These are phyloP conservation scores for Pachycephala philippinensis DNA, from an alignment of 2,113 vertebrate species.

Conservation along the genomic window DNA sequence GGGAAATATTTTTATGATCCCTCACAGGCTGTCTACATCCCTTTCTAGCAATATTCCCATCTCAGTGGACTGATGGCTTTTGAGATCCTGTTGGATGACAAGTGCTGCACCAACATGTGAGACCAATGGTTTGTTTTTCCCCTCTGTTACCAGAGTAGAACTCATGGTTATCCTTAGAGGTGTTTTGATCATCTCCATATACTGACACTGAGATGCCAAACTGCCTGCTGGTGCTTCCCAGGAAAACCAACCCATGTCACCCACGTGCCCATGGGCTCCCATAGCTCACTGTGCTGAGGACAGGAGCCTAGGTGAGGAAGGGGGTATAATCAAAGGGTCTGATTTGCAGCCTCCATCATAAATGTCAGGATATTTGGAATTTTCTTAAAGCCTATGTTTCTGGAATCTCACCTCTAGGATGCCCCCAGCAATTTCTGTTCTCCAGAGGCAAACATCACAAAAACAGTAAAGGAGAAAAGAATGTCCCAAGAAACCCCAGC, in stretches of 20 bases:
- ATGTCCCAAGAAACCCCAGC: not conserved
- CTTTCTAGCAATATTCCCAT: not conserved
- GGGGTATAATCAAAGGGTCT: not conserved
- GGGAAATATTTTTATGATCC: not conserved
- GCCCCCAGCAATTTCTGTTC: not conserved
- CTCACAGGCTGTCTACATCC: not conserved
- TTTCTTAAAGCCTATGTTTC: not conserved
- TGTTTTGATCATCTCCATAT: not conserved
- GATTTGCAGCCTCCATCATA: not conserved
- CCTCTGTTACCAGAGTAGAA: not conserved
- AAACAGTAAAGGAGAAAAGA: not conserved
- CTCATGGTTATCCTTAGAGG: not conserved
- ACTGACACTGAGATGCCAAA: not conserved
- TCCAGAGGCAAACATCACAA: not conserved
- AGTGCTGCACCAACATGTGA: not conserved
- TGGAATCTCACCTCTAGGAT: not conserved
- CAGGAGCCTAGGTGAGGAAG: not conserved
- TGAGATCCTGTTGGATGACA: not conserved
- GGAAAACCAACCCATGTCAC: rapidly evolving
- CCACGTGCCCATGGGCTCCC: rapidly evolving
- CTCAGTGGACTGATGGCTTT: not conserved
- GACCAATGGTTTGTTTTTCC: not conserved
- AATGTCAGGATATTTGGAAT: not conserved
- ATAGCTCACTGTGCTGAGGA: rapidly evolving
- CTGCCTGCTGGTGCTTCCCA: not conserved